Evolutionary conservation across 2,113 vertebrate species (phyloP), one percentile per base, ranked within the genome.

Genomic region (Ginglymostoma cirratum): DNA sequence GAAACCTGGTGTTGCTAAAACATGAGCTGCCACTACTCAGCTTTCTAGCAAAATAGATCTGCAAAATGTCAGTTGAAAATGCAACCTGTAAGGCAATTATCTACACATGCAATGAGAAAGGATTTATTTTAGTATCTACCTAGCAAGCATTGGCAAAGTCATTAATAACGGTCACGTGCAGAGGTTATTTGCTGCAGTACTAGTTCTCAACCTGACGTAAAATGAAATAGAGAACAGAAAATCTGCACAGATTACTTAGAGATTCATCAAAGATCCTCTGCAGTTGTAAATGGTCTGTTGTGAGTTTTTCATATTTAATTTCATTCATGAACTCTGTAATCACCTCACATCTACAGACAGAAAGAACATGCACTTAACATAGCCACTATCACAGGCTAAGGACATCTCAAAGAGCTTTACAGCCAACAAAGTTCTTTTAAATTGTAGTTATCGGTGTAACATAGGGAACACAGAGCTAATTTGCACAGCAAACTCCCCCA

Each of bases 31-130:
- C 61, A n/a, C 61, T 2, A 67, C 34, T 38, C 61, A 66, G 89
- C 89, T 93, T 93, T 93, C 89, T 67, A 93, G 89, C 89, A 93
- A 93, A 93, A 10, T 30, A 93, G 87, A 92, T 66, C 34, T 93
- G 89, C 89, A 38, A 66, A 66, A 66, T n/a, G 61, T 66, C 34
- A 66, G 34, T 38, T 38, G n/a, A 10, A 65, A 2, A 5, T 67
- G 34, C 61, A 67, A 66, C n/a, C 89, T 93, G 61, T 17, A n/a
- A n/a, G 15, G 2, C 61, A 66, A 15, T 67, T 2, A 93, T 19
- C 34, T 8, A 21, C 17, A 10, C 2, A 2, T 27, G 15, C 89
- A 67, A 66, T 42, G 15, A 19, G 89, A 23, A 6, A 66, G n/a
- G 34, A 38, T 93, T 93, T 61, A 42, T 34, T 93, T 93, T 67